phyloP scores from a whole-genome alignment of 1,140 invertebrate species.

The Drosophila nigrodunni region DNA sequence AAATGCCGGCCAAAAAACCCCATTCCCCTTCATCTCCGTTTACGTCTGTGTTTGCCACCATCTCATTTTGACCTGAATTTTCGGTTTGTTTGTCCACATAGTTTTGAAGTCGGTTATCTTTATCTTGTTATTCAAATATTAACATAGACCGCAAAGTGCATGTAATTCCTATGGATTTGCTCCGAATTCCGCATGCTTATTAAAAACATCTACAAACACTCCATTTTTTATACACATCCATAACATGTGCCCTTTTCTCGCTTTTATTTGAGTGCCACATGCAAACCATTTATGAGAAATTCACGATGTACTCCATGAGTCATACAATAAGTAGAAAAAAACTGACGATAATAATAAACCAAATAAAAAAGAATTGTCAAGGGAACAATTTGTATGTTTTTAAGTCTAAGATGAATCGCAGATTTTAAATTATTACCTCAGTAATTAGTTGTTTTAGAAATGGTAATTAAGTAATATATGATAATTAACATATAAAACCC shows the following conservation, averaged over 20 bases:
- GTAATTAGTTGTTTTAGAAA: conserved; percentile 7
- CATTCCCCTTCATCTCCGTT: background rate
- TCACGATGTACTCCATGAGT: conserved; percentile 5
- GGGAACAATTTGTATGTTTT: background rate
- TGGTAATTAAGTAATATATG: conserved; percentile 12
- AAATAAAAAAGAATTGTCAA: background rate
- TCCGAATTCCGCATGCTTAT: conserved; percentile 39
- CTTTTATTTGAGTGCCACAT: conserved; percentile 33
- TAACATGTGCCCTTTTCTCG: conserved; percentile 6
- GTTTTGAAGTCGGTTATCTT: conserved; percentile 15
- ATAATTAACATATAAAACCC: conserved; percentile 18
- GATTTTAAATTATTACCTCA: background rate
- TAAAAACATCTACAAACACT: conserved; percentile 33
- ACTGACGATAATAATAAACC: background rate
- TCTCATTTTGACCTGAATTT: conserved; percentile 40
- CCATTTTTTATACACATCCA: background rate
- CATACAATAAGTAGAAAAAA: conserved; percentile 4
- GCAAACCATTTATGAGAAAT: conserved; percentile 23
- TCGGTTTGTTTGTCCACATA: conserved; percentile 11
- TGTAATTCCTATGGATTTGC: conserved; percentile 41
- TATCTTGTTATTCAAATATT: conserved; percentile 47
- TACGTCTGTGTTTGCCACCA: background rate
- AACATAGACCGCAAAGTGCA: conserved; percentile 36
- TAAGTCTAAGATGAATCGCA: background rate
- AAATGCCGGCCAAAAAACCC: conserved; percentile 5